Evolutionary conservation across 2,797 vertebrate species (phyloP).

Genomic region (Gouania willdenowi): DNA sequence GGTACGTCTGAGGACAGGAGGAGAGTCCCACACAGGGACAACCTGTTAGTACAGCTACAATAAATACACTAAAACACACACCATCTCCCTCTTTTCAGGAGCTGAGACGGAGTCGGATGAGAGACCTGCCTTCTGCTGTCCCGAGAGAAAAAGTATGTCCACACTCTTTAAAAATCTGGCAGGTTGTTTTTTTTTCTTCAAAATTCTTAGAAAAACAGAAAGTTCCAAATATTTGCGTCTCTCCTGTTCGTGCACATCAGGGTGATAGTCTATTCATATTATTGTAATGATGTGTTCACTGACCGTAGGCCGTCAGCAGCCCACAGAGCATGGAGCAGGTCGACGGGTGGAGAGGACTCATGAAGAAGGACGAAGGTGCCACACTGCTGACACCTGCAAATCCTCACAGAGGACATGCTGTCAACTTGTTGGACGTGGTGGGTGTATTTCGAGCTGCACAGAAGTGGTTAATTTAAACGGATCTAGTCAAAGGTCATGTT

Average conservation of each 20-base stretch:
- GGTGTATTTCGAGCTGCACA: no score
- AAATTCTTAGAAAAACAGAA: no score
- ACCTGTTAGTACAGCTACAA: no score
- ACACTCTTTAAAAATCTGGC: no score
- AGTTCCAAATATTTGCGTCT: no score
- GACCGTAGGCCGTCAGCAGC: slow-evolving; percentile 41
- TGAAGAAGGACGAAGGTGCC: slow-evolving; percentile 82
- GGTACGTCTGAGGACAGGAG: no score
- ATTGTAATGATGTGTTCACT: no score
- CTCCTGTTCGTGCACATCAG: no score
- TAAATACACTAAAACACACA: no score
- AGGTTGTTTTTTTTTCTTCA: no score
- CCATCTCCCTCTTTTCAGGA: slow-evolving; percentile 81
- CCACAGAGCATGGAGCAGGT: slow-evolving; percentile 67
- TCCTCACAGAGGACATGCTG: slow-evolving; percentile 87
- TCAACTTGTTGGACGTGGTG: slow-evolving; percentile 97
- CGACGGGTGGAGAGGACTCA: slow-evolving; percentile 94
- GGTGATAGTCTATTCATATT: no score
- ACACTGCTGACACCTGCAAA: slow-evolving; percentile 70
- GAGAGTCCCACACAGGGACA: background rate
- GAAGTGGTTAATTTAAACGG: background rate
- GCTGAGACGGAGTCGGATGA: slow-evolving; percentile 90
- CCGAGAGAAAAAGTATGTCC: slow-evolving; percentile 88
- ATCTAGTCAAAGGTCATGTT: no score
- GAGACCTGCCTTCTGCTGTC: slow-evolving; percentile 84